Evolutionary conservation across 1,140 invertebrate species (phyloP), one percentile per base, ranked within the genome.

Genomic region (Argopecten irradians): DNA sequence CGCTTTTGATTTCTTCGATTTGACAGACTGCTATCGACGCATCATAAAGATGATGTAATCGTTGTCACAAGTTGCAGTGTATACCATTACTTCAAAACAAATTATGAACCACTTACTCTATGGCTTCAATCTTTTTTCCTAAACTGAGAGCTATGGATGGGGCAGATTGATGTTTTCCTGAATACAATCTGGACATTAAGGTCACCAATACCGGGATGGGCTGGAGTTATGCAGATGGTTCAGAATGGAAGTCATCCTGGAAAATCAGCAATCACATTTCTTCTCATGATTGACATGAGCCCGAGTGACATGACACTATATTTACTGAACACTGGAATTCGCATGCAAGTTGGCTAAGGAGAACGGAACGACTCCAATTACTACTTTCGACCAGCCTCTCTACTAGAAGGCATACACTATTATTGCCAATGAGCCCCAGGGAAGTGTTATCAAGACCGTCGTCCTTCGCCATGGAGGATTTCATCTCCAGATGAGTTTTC

Each of bases 211-310:
- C 8, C 43, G 36, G n/a, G n/a, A n/a, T n/a, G n/a, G n/a, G n/a
- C n/a, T n/a, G n/a, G n/a, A n/a, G n/a, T n/a, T n/a, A n/a, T n/a
- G n/a, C n/a, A n/a, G n/a, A n/a, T n/a, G n/a, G n/a, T n/a, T n/a
- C n/a, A n/a, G n/a, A n/a, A n/a, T n/a, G n/a, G n/a, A n/a, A n/a
- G n/a, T n/a, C n/a, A n/a, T n/a, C 89, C 87, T 0, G 85, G 89
- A 55, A 84, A 88, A 87, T 84, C 85, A 43, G 16, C 41, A n/a
- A 22, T 88, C 8, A 16, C 84, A 39, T 91, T 93, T 87, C 86
- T 93, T 33, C 92, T 92, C 22, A 92, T 94, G 83, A 90, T 94
- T 55, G 93, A 94, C 83, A 33, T 93, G 87, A 86, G 91, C 82
- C 92, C 91, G 34, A 91, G 86, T 82, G 91, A 94, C 86, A 88